A percentile compares a stretch with the other conserved stretches of the same genome.
These are phyloP conservation scores for Typhlichthys subterraneus DNA, from an alignment of 2,797 vertebrate species.

Conservation along the genomic window DNA sequence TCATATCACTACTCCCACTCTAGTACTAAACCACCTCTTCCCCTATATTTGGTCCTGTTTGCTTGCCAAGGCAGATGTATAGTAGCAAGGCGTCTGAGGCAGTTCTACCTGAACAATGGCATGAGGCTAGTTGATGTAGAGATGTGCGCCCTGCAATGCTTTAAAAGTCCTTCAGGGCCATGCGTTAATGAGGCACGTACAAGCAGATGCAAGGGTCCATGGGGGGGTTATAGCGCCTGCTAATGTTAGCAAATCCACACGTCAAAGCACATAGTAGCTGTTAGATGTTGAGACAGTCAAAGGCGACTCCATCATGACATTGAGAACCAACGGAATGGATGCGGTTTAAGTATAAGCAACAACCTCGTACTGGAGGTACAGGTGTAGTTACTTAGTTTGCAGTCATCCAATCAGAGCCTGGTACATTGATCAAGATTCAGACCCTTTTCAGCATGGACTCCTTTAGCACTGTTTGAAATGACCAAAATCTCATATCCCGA, in stretches of 20 bases:
- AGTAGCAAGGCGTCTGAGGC: too few species aligned
- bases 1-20: constrained; percentile 60
- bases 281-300: too few species aligned
- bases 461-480: too few species aligned
- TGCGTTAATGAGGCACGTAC: constrained; percentile 60
- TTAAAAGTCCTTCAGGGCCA: constrained; percentile 49
- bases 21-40: constrained; percentile 47
- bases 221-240: constrained; percentile 23
- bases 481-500: too few species aligned
- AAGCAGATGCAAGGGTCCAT: constrained; percentile 26
- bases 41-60: constrained; percentile 44
- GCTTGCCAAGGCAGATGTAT: constrained; percentile 27
- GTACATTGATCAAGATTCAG: constrained; percentile 11
- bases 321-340: neutral
- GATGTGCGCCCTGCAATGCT: constrained; percentile 36
- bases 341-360: neutral
- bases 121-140: constrained; percentile 10
- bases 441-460: constrained; percentile 1
- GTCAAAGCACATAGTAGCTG: too few species aligned
- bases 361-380: neutral
- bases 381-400: constrained; percentile 20
- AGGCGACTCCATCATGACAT: neutral
- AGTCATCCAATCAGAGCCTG: constrained; percentile 21
- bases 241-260: too few species aligned
- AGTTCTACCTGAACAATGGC: neutral